Evolutionary conservation across 2,113 vertebrate species (phyloP).

Genomic region (Epinephelus cyanopodus): DNA sequence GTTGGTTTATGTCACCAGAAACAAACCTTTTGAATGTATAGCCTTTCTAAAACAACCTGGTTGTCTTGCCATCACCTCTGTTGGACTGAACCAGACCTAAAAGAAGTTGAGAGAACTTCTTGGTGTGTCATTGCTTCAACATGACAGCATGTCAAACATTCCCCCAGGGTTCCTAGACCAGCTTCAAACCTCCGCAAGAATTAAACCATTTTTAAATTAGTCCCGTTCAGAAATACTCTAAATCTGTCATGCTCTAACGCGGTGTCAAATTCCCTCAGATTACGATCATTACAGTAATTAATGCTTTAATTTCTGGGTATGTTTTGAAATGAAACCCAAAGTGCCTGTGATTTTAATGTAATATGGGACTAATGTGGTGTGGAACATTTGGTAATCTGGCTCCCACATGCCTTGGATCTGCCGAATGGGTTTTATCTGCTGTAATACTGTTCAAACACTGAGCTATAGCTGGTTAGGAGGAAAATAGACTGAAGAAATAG

Average conservation of each 20-base stretch:
- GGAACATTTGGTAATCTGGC: conserved; percentile 79
- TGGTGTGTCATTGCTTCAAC: conserved; percentile 45
- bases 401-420: conserved; percentile 73
- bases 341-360: conserved; percentile 75
- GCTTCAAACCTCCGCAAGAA: conserved; percentile 75
- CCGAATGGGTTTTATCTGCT: conserved; percentile 73
- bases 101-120: conserved; percentile 45
- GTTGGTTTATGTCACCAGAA: background rate
- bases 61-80: background rate
- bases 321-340: conserved; percentile 78
- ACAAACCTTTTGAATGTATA: conserved; percentile 8
- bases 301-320: conserved; percentile 79
- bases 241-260: conserved; percentile 80
- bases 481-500: conserved; percentile 44
- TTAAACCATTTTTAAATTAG: conserved; percentile 77
- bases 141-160: conserved; percentile 62
- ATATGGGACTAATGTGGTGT: conserved; percentile 78
- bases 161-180: conserved; percentile 57
- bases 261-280: conserved; percentile 79
- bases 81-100: conserved; percentile 13
- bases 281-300: conserved; percentile 83
- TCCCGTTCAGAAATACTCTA: conserved; percentile 75
- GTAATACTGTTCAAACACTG: conserved; percentile 63
- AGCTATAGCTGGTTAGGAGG: conserved; percentile 45
- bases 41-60: background rate